These are phyloP conservation scores for Empis livida DNA, from an alignment of 2,888 invertebrate species.

Conservation along the genomic window DNA sequence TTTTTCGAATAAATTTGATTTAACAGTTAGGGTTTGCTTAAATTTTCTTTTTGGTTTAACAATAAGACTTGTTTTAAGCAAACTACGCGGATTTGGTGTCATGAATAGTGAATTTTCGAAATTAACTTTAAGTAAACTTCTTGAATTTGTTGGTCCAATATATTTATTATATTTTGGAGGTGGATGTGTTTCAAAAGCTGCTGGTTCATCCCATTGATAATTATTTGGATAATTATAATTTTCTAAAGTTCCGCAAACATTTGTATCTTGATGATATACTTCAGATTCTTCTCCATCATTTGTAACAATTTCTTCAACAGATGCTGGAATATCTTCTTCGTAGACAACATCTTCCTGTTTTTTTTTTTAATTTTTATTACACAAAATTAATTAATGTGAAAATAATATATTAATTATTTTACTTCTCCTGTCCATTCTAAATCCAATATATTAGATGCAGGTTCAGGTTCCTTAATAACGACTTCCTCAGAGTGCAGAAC, in stretches of 20 bases:
- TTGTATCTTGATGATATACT: background rate
- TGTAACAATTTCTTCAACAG: constrained; percentile 30
- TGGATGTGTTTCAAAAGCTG: constrained; percentile 9
- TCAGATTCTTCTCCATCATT: constrained; percentile 3
- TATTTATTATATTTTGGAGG: constrained; percentile 7
- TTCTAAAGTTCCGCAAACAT: background rate
- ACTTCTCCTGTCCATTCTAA: constrained; percentile 9
- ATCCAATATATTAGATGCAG: constrained; percentile 8
- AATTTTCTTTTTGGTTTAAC: constrained; percentile 11
- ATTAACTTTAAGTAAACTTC: constrained; percentile 12
- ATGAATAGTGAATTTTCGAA: background rate
- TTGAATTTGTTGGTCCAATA: constrained; percentile 10
- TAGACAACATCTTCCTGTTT: constrained; percentile 36
- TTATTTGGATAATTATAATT: background rate
- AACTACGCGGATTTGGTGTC: constrained; percentile 4
- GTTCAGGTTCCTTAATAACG: constrained; percentile 12
- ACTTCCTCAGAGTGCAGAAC: constrained; percentile 13
- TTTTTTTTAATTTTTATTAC: background rate
- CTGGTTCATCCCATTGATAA: constrained; percentile 4
- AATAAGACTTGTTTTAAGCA: constrained; percentile 6
- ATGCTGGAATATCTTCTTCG: constrained; percentile 40
- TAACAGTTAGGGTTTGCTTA: constrained; percentile 13
- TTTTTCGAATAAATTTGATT: constrained; percentile 7
- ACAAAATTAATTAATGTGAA: background rate
- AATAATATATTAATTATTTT: background rate